phyloP scores from a whole-genome alignment of 2,888 invertebrate species.

The Rambutsinella grinnellia region DNA sequence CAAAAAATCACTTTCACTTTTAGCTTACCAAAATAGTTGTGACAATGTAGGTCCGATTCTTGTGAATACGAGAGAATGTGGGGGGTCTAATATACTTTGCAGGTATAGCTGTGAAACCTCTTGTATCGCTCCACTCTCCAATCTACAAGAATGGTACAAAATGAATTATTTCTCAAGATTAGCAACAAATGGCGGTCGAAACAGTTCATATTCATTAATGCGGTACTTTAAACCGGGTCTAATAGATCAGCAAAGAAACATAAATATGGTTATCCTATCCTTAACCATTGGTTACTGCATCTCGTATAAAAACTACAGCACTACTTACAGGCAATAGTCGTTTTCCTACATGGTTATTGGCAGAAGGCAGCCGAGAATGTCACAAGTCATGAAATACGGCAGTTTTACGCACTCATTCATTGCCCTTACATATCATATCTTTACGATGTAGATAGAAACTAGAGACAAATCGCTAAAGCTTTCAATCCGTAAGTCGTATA shows the following conservation, averaged over 20 bases:
- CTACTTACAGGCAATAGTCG: too few relatives aligned
- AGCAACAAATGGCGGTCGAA: too few relatives aligned
- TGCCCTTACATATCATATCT: constrained; percentile 35
- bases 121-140: constrained; percentile 66
- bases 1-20: too few relatives aligned
- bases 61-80: constrained; percentile 62
- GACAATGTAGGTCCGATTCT: constrained; percentile 88
- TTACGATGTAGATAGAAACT: constrained; percentile 16
- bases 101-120: constrained; percentile 62
- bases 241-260: too few relatives aligned
- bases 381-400: constrained; percentile 47
- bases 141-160: constrained; percentile 59
- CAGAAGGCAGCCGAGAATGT: constrained; percentile 35
- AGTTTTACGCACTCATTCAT: constrained; percentile 51
- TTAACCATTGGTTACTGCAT: too few relatives aligned
- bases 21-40: constrained; percentile 81
- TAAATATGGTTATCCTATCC: too few relatives aligned
- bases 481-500: too few relatives aligned
- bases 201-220: too few relatives aligned
- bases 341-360: constrained; percentile 24
- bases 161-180: too few relatives aligned
- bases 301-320: too few relatives aligned
- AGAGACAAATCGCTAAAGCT: too few relatives aligned
- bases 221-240: too few relatives aligned
- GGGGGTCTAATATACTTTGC: constrained; percentile 66